These are phyloP conservation scores for Myotis lucifugus DNA, from an alignment of 2,113 vertebrate species.

Conservation along the genomic window DNA sequence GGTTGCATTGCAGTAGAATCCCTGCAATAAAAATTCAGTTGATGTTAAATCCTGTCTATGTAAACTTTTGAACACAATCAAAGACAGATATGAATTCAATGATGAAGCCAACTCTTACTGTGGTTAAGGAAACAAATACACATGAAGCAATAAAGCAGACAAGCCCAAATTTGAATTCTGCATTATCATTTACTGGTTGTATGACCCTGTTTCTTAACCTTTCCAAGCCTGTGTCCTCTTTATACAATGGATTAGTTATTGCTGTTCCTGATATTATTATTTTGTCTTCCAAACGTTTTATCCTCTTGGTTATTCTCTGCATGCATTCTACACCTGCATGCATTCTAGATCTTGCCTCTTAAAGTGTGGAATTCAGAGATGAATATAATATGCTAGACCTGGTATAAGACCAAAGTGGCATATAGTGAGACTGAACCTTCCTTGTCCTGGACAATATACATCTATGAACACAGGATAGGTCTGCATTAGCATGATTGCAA, in stretches of 20 bases:
- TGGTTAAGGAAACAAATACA: background rate
- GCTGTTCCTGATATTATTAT: background rate
- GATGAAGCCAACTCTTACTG: background rate
- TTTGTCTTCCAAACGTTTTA: background rate
- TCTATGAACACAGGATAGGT: background rate
- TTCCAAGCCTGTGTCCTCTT: background rate
- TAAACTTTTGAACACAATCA: background rate
- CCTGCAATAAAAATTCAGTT: background rate
- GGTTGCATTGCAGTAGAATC: background rate
- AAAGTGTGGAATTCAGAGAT: conserved; percentile 39
- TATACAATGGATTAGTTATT: background rate
- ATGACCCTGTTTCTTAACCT: background rate
- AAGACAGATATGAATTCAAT: background rate
- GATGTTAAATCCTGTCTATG: background rate
- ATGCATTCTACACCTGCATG: background rate
- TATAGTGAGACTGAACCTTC: background rate
- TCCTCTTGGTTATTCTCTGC: background rate
- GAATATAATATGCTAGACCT: background rate
- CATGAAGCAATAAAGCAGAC: background rate
- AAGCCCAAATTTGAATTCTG: background rate
- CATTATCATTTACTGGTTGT: background rate
- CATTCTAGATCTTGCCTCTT: background rate
- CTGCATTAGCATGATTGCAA: background rate
- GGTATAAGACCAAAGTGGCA: background rate
- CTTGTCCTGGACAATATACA: background rate